phyloP scores from a whole-genome alignment of 2,888 invertebrate species.

The Drosophila macrospina region DNA sequence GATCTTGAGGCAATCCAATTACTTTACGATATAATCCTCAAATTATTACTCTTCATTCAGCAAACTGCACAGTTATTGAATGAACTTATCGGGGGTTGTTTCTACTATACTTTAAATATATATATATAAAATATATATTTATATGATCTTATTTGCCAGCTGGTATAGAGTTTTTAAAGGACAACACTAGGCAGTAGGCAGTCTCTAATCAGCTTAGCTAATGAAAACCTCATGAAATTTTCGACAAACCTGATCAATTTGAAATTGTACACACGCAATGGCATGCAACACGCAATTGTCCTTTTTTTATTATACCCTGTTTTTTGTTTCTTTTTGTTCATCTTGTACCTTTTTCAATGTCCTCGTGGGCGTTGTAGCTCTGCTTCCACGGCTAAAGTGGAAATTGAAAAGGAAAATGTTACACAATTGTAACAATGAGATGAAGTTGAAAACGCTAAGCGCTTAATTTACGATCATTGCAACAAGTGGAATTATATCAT shows the following conservation, averaged over 20 bases:
- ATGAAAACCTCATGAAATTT: constrained; percentile 37
- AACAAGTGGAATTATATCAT: constrained; percentile 46
- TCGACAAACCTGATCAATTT: constrained; percentile 20
- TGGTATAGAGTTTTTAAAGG: constrained; percentile 36
- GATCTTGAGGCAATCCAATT: constrained; percentile 21
- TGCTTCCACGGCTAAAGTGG: constrained; percentile 18
- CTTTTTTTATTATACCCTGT: constrained; percentile 13
- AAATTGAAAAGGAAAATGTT: constrained; percentile 30
- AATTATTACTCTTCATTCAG: constrained; percentile 26
- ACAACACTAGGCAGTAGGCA: constrained; percentile 10
- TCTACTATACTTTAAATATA: background rate
- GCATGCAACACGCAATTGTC: constrained; percentile 67
- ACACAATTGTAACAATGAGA: constrained; percentile 46
- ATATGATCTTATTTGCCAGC: constrained; percentile 51
- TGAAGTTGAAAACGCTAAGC: constrained; percentile 38
- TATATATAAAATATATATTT: constrained; percentile 12
- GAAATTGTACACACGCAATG: constrained; percentile 29
- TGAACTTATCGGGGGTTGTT: background rate
- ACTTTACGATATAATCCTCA: constrained; percentile 21
- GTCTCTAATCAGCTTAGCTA: constrained; percentile 69
- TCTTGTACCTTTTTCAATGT: background rate
- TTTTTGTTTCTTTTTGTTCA: constrained; percentile 7
- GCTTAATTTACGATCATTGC: constrained; percentile 56
- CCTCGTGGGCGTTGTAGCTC: constrained; percentile 67
- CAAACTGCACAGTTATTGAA: constrained; percentile 10